Base-by-base conservation (phyloP, 2,888 invertebrate genomes). In the Zaprionus obscuricornis region DNA sequence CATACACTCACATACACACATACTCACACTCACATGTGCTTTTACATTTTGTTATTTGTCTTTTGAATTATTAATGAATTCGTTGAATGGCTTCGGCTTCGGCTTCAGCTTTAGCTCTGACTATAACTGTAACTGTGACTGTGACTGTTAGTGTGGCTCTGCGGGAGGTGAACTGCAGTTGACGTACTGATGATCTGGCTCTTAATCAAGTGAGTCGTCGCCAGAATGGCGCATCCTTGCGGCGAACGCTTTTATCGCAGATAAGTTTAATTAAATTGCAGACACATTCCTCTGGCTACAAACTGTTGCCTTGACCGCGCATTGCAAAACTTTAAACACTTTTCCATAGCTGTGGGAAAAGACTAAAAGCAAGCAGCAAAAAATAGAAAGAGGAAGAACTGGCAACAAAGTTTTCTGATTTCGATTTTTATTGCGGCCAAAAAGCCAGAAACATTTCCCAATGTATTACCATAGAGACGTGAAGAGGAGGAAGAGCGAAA, bases 31-130 rank as follows among this genome's bases (percentile, higher is more conserved):
- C n/a, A 40, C 31, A 52, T 59, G 33, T 54, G 39, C 42, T 42
- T 46, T 67, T 59, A 34, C 57, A 67, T 64, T 66, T 62, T 69
- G 66, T 74, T 82, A 86, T 88, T 88, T 88, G 82, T 86, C 87
- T 81, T 86, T 83, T 88, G 88, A 88, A 89, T 88, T 89, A 88
- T 87, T 89, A 87, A 89, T 89, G 87, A 86, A 78, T 62, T 57
- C 69, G 66, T 51, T 70, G 76, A 78, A 76, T 69, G 76, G 58
- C 55, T 64, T 54, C 37, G 37, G 18, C n/a, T n/a, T n/a, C n/a
- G n/a, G n/a, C 22, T 39, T 47, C 33, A 17, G 24, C 50, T 29
- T 26, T 6, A n/a, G 16, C 13, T 37, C 11, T 8, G 16, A 14
- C 24, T 16, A 13, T n/a, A 5, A 37, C 16, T 31, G 26, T n/a